Percentiles rank a stretch among this genome's conserved stretches.
Conservation (phyloP, 1,140 invertebrate genomes). For the Dendroctonus ponderosae region DNA sequence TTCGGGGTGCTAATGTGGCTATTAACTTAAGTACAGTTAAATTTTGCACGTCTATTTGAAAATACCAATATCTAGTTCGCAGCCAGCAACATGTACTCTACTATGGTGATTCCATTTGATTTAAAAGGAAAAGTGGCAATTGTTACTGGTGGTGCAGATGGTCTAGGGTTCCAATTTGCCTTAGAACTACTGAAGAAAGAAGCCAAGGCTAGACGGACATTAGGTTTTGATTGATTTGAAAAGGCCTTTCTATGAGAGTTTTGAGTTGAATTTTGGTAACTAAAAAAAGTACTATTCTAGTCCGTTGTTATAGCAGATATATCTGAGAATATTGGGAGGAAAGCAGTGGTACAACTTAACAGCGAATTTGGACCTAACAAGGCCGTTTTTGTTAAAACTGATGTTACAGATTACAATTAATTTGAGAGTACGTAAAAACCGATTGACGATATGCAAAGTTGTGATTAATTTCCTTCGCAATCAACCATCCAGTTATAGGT, state of each 20-base stretch:
- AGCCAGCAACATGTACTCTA: too few species aligned
- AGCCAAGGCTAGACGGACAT: background rate
- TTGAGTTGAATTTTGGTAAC: too few species aligned
- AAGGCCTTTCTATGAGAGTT: too few species aligned
- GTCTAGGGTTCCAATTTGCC: background rate
- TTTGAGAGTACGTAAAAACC: too few species aligned
- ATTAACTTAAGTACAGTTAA: too few species aligned
- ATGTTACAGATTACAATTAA: conserved; percentile 19
- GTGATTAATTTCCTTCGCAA: too few species aligned
- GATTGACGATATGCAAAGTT: too few species aligned
- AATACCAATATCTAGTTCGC: too few species aligned
- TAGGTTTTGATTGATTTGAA: background rate
- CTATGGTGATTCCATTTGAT: background rate
- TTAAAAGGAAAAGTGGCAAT: conserved; percentile 4
- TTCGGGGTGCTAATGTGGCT: too few species aligned
- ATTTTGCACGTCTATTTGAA: too few species aligned
- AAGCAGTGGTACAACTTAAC: conserved; percentile 35
- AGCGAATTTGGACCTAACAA: conserved; percentile 40
- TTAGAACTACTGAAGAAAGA: background rate
- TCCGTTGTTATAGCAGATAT: conserved; percentile 42
- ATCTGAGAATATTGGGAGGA: conserved; percentile 32
- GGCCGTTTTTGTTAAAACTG: conserved; percentile 40
- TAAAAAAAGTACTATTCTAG: conserved; percentile 23
- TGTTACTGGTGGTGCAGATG: background rate
- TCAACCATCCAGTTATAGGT: too few species aligned